phyloP scores from a whole-genome alignment of 2,113 vertebrate genomes.

The Felis chaus region DNA sequence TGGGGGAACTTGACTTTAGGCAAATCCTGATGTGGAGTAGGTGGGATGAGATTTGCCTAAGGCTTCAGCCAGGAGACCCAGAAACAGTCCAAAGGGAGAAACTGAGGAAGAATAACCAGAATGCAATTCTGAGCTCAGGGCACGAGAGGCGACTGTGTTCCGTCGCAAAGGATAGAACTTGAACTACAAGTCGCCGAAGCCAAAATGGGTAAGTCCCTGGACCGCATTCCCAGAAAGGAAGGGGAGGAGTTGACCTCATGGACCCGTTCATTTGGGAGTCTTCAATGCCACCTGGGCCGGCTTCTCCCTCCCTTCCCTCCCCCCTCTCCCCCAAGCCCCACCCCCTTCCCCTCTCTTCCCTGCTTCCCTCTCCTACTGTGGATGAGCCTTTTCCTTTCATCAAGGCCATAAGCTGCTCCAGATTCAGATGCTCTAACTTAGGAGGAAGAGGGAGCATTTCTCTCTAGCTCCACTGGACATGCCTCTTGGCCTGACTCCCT shows the following conservation, averaged over 20 bases:
- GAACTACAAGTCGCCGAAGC: not conserved
- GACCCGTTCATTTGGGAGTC: fast-evolving
- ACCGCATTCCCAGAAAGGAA: not conserved
- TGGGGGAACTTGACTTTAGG: not conserved
- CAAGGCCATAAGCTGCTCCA: not conserved
- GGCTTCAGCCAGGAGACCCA: not conserved
- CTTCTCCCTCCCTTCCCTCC: no score
- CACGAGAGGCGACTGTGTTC: not conserved
- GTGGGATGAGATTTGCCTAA: no score
- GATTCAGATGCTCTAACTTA: not conserved
- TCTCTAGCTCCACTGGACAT: not conserved
- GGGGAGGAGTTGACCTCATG: fast-evolving
- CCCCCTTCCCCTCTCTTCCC: fast-evolving
- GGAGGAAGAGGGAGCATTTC: not conserved
- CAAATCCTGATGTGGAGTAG: not conserved
- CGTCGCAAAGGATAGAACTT: not conserved
- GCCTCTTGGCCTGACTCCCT: not conserved
- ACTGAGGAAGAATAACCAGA: not conserved
- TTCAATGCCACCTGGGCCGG: fast-evolving
- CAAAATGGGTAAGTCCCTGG: not conserved
- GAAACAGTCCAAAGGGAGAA: not conserved
- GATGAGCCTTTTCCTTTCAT: not conserved
- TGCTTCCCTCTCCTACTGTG: no score
- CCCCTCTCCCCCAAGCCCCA: fast-evolving
- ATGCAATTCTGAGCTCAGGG: not conserved